These are phyloP conservation scores for Thunnus maccoyii DNA, from an alignment of 2,113 vertebrate genomes.

Conservation along the genomic window DNA sequence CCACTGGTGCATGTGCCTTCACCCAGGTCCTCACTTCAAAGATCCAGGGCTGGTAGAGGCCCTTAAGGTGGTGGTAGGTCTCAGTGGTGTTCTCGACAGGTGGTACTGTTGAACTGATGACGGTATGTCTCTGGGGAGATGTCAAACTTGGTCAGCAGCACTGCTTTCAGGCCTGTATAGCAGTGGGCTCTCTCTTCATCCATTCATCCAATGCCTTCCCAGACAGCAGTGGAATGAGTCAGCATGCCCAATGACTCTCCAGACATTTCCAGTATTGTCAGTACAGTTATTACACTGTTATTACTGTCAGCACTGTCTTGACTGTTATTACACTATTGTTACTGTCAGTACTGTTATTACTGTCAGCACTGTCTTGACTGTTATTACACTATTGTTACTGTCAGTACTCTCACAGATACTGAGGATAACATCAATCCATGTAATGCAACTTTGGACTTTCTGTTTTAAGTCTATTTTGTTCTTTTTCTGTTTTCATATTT, in stretches of 20 bases:
- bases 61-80: neutral
- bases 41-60: neutral
- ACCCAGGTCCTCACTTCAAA: neutral
- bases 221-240: neutral
- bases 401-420: no score
- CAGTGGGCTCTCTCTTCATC: neutral
- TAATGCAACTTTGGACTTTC: neutral
- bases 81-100: neutral
- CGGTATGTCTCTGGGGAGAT: slow-evolving; percentile 8
- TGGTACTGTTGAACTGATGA: neutral
- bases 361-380: neutral
- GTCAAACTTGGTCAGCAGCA: slow-evolving; percentile 4
- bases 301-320: no score
- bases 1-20: no score
- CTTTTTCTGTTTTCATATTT: no score
- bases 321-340: no score
- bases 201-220: neutral
- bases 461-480: neutral
- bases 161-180: neutral
- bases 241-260: neutral
- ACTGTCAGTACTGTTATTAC: no score
- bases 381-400: no score
- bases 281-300: no score
- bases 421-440: neutral
- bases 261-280: neutral